These are phyloP conservation scores for Orycteropus afer DNA, from an alignment of 2,113 vertebrate species.

Conservation along the genomic window DNA sequence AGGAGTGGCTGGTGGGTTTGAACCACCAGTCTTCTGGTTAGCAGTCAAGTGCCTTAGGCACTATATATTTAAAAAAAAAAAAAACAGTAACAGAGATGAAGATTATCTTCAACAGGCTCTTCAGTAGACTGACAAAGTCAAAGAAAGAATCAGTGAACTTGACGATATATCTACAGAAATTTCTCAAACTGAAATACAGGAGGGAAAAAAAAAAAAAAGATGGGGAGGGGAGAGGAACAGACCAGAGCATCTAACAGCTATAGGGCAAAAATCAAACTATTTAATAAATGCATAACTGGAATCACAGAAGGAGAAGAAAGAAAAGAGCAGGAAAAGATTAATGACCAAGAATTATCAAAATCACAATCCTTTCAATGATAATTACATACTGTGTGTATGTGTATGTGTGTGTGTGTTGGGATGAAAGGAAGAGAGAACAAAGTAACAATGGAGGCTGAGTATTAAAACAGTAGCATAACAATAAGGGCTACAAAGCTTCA, in stretches of 20 bases:
- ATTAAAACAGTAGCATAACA: not conserved
- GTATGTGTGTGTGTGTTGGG: not conserved
- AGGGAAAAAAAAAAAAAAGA: not conserved
- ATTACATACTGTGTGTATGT: not conserved
- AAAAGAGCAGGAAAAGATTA: not conserved
- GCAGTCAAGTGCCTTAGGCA: too few species aligned
- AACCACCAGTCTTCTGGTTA: too few species aligned
- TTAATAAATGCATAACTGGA: not conserved
- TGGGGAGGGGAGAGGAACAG: not conserved
- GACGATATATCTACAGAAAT: not conserved
- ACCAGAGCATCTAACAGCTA: not conserved
- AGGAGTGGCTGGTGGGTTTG: too few species aligned
- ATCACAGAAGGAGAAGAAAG: not conserved
- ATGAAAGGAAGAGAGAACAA: not conserved
- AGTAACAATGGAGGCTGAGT: not conserved
- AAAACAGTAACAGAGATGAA: not conserved
- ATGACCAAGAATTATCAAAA: conserved; percentile 26
- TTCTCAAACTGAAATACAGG: not conserved
- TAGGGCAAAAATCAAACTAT: not conserved
- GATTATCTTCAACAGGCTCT: not conserved
- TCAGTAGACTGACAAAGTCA: not conserved
- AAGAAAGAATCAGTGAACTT: conserved; percentile 10
- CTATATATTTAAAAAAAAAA: not conserved
- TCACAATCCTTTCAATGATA: not conserved
- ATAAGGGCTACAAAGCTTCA: not conserved